These are phyloP conservation scores for Tipula lateralis DNA, from an alignment of 2,888 invertebrate species.

Conservation along the genomic window DNA sequence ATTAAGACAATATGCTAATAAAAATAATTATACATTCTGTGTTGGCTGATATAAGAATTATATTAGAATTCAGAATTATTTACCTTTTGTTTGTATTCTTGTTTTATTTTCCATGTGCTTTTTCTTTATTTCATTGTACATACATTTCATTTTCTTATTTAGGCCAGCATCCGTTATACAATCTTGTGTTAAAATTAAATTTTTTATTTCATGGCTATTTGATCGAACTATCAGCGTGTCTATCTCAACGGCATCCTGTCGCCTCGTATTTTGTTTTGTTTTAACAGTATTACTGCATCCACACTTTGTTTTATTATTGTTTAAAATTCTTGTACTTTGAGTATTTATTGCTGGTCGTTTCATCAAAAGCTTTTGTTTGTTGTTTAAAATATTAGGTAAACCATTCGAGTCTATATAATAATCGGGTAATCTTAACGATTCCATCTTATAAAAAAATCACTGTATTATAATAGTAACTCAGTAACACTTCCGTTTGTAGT, in stretches of 20 bases:
- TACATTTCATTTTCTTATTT: neutral
- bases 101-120: neutral
- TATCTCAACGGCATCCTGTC: neutral
- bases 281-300: neutral
- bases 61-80: neutral
- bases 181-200: neutral
- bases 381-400: conserved; percentile 38
- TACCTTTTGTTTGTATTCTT: neutral
- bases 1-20: neutral
- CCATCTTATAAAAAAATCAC: conserved; percentile 24
- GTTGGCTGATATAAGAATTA: neutral
- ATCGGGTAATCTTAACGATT: conserved; percentile 39
- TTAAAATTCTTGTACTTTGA: neutral
- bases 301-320: neutral
- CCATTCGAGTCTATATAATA: conserved; percentile 44
- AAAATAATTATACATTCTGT: neutral
- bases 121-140: neutral
- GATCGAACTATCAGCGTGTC: neutral
- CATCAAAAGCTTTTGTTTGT: neutral
- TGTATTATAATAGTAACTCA: neutral
- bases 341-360: neutral
- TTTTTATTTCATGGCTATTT: neutral
- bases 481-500: neutral
- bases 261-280: neutral
- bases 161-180: neutral